Percentiles rank a stretch among this genome's conserved stretches.
Evolutionary conservation across 2,888 invertebrate genomes (phyloP).

Genomic region (Druceiella hillmani): DNA sequence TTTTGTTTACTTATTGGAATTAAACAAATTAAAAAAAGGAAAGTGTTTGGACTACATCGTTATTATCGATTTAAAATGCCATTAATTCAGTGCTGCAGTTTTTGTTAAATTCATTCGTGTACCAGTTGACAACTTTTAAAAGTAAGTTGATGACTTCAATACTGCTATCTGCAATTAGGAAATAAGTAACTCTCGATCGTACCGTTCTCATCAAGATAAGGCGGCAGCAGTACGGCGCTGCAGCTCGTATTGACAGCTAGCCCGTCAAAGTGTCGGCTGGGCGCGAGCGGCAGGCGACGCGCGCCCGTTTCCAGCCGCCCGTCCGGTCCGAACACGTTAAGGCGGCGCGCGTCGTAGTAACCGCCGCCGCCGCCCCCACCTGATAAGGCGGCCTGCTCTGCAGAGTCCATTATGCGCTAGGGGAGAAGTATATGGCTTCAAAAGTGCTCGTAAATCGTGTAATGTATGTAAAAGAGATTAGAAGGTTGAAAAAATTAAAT

Average conservation of each 20-base stretch:
- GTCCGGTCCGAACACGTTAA: conserved; percentile 72
- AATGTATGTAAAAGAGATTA: background rate
- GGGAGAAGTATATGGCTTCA: conserved; percentile 25
- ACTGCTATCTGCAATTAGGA: too few relatives aligned
- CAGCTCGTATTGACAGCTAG: conserved; percentile 77
- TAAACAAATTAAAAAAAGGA: too few relatives aligned
- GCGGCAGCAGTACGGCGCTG: conserved; percentile 86
- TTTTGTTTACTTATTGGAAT: too few relatives aligned
- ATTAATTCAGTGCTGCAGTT: too few relatives aligned
- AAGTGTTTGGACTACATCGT: too few relatives aligned
- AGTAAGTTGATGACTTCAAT: too few relatives aligned
- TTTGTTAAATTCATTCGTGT: too few relatives aligned
- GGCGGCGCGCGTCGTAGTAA: conserved; percentile 76
- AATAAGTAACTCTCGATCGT: too few relatives aligned
- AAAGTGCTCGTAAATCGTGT: background rate
- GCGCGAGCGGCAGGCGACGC: conserved; percentile 64
- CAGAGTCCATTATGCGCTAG: conserved; percentile 88
- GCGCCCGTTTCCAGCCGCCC: conserved; percentile 67
- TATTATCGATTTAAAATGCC: too few relatives aligned
- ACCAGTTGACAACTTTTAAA: too few relatives aligned
- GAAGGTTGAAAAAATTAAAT: too few relatives aligned
- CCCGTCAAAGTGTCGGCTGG: conserved; percentile 81
- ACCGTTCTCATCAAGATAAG: conserved; percentile 68
- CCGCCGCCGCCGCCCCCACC: conserved; percentile 53
- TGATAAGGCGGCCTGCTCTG: conserved; percentile 80